phyloP scores from a whole-genome alignment of 2,888 invertebrate genomes.

The Sminthurinus aureus region DNA sequence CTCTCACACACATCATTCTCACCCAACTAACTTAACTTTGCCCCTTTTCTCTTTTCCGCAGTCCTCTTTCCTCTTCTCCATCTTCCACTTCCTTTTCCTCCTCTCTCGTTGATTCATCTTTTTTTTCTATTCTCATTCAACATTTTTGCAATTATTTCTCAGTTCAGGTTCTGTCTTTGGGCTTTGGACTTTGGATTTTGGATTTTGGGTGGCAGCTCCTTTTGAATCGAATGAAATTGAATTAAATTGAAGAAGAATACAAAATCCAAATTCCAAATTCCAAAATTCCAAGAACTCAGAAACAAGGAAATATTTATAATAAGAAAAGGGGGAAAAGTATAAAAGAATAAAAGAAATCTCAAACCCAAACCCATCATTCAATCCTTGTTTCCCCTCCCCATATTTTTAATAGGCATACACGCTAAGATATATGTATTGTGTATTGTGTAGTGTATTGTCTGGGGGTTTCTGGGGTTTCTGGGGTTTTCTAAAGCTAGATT shows the following conservation, averaged over 20 bases:
- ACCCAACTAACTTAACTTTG: neutral
- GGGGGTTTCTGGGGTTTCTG: no score
- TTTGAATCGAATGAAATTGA: neutral
- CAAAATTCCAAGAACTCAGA: neutral
- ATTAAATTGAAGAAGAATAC: neutral
- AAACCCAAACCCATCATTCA: neutral
- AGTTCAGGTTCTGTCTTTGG: no score
- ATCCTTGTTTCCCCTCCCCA: neutral
- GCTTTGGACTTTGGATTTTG: no score
- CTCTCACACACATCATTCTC: constrained; percentile 12
- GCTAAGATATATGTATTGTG: no score
- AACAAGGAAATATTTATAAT: neutral
- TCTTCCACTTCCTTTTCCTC: neutral
- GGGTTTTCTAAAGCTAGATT: no score
- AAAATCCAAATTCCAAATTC: no score
- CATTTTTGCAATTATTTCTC: no score
- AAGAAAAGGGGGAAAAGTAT: neutral
- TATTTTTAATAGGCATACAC: no score
- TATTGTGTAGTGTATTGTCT: no score
- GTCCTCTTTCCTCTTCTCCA: neutral
- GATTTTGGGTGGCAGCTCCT: neutral
- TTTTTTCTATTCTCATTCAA: neutral
- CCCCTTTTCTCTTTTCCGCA: neutral
- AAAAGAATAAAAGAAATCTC: neutral
- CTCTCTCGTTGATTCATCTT: neutral